Evolutionary conservation across 2,797 vertebrate species (phyloP).

Genomic region (Sebastes melanostomus): DNA sequence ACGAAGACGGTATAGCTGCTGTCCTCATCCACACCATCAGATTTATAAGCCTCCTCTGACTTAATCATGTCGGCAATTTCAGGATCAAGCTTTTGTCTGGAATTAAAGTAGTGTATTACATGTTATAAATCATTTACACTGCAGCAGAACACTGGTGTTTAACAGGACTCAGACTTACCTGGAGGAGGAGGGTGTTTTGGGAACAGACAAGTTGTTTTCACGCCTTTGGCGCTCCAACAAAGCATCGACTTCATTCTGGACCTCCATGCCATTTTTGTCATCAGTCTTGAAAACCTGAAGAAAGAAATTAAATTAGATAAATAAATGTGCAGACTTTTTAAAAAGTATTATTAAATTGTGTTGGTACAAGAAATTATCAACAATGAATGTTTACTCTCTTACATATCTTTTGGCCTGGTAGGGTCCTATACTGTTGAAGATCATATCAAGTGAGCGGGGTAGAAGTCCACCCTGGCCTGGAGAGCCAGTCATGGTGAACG

Average conservation of each 20-base stretch:
- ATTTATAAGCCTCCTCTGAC: slow-evolving; percentile 85
- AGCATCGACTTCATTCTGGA: slow-evolving; percentile 94
- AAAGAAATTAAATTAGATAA: not conserved
- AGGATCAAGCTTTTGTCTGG: slow-evolving; percentile 89
- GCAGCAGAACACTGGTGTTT: not conserved
- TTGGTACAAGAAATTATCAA: not conserved
- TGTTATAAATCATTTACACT: not conserved
- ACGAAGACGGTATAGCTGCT: slow-evolving; percentile 93
- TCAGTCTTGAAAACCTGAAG: slow-evolving; percentile 93
- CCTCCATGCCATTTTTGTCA: slow-evolving; percentile 94
- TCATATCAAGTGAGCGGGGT: slow-evolving; percentile 94
- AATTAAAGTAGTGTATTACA: not conserved
- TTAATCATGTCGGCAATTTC: slow-evolving; percentile 96
- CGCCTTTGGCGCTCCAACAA: slow-evolving; percentile 92
- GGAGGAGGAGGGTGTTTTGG: slow-evolving; percentile 82
- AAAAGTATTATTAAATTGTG: not conserved
- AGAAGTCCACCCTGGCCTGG: slow-evolving; percentile 93
- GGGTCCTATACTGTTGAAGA: slow-evolving; percentile 92
- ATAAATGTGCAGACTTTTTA: not conserved
- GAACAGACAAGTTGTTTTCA: slow-evolving; percentile 78
- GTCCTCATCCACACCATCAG: slow-evolving; percentile 91
- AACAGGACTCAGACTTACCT: slow-evolving; percentile 76
- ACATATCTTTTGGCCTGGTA: slow-evolving; percentile 96
- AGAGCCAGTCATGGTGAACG: slow-evolving; percentile 95
- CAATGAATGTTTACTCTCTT: slow-evolving; percentile 60